A percentile compares a stretch with the other conserved stretches of the same genome.
These are phyloP conservation scores for Eupithecia tripunctaria DNA, from an alignment of 2,888 invertebrate species.

Conservation along the genomic window DNA sequence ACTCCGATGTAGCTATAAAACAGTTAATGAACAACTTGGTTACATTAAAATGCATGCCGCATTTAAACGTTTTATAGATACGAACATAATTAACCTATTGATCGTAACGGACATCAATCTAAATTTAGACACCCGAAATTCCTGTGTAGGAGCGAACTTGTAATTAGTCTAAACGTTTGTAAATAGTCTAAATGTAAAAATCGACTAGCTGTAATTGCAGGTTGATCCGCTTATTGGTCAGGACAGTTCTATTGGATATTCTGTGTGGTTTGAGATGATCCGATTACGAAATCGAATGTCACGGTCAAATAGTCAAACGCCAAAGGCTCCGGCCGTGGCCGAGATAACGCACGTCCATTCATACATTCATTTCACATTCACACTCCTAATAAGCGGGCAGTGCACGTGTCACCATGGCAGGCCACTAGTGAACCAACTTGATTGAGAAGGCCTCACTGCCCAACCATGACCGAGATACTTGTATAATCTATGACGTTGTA, in stretches of 20 bases:
- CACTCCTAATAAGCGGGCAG: conserved; percentile 44
- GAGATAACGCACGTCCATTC: conserved; percentile 52
- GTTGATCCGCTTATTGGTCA: background rate
- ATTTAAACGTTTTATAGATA: conserved; percentile 39
- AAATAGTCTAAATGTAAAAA: conserved; percentile 11
- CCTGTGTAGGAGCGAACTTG: conserved; percentile 25
- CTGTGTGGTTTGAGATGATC: conserved; percentile 23
- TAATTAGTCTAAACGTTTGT: conserved; percentile 4
- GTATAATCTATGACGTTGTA: conserved; percentile 38
- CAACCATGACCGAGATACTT: conserved; percentile 42
- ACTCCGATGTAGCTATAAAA: conserved; percentile 48
- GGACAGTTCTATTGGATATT: background rate
- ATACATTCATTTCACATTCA: conserved; percentile 51
- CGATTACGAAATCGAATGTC: conserved; percentile 36
- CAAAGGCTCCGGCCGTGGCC: conserved; percentile 52
- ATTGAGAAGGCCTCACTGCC: conserved; percentile 33
- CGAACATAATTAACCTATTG: conserved; percentile 40
- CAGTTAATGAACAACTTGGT: conserved; percentile 53
- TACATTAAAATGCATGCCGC: conserved; percentile 52
- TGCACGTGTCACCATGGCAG: conserved; percentile 32
- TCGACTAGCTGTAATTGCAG: conserved; percentile 22
- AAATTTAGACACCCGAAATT: conserved; percentile 40
- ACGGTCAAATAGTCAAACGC: conserved; percentile 36
- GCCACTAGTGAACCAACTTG: conserved; percentile 23
- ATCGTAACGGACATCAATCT: conserved; percentile 37